Evolutionary conservation across 2,888 invertebrate species (phyloP).

Genomic region (Drosophila sordidula): DNA sequence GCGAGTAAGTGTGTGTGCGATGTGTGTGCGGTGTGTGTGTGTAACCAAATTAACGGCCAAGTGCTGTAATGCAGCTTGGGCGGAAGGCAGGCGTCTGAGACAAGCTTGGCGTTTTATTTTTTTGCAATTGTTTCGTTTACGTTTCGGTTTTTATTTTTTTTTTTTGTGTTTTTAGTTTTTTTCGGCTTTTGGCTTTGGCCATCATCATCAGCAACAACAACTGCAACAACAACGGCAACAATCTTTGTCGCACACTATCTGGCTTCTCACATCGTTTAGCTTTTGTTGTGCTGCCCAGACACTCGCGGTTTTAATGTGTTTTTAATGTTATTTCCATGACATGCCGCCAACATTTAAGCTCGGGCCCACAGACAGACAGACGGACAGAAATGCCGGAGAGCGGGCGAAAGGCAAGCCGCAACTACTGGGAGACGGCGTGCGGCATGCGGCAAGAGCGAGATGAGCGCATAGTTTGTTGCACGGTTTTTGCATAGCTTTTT

Average conservation of each 20-base stretch:
- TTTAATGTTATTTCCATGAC: conserved; percentile 81
- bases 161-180: conserved; percentile 22
- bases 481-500: conserved; percentile 59
- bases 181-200: conserved; percentile 55
- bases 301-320: conserved; percentile 81
- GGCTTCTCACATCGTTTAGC: conserved; percentile 80
- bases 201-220: conserved; percentile 53
- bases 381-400: background rate
- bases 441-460: conserved; percentile 51
- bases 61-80: conserved; percentile 44
- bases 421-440: background rate
- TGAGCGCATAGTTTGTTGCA: conserved; percentile 74
- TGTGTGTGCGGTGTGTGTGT: conserved; percentile 19
- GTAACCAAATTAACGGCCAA: conserved; percentile 53
- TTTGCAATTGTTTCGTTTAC: conserved; percentile 44
- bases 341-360: conserved; percentile 79
- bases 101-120: conserved; percentile 21
- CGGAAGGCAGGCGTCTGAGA: conserved; percentile 23
- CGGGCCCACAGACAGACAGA: conserved; percentile 46
- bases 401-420: background rate
- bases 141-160: conserved; percentile 8
- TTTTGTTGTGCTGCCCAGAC: conserved; percentile 72
- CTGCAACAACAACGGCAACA: conserved; percentile 39
- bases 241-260: conserved; percentile 65
- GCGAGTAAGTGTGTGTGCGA: conserved; percentile 5